Conservation (phyloP, 2,888 invertebrate genomes). For the Stenoptilia bipunctidactyla region DNA sequence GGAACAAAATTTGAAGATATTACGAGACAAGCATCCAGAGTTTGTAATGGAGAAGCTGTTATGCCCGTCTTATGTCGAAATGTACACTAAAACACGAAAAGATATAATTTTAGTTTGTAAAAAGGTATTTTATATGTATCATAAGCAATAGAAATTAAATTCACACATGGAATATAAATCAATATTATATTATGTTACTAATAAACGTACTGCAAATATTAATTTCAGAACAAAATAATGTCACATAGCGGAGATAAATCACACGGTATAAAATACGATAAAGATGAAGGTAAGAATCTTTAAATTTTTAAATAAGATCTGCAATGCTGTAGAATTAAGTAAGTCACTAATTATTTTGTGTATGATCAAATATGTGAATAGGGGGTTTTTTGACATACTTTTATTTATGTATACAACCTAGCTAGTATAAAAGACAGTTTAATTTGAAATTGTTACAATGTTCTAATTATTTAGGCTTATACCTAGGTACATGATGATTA, state of each 20-base stretch:
- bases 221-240: not conserved
- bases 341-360: too few species aligned
- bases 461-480: too few species aligned
- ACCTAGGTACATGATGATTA: too few species aligned
- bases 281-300: not conserved
- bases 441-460: too few species aligned
- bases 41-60: constrained; percentile 37
- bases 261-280: not conserved
- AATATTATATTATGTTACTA: not conserved
- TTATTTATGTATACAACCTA: too few species aligned
- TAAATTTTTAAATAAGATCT: not conserved
- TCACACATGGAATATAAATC: not conserved
- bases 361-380: too few species aligned
- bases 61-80: constrained; percentile 49
- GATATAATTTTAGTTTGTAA: constrained; percentile 40
- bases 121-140: constrained; percentile 25
- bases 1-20: too few species aligned
- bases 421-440: too few species aligned
- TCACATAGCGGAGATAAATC: not conserved
- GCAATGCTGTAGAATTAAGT: too few species aligned
- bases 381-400: too few species aligned
- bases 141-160: not conserved
- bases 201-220: too few species aligned
- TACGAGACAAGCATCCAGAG: constrained; percentile 32
- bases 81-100: constrained; percentile 36